These are phyloP conservation scores for Oscheius myriophilus DNA, from an alignment of 2,888 invertebrate genomes.

Conservation along the genomic window DNA sequence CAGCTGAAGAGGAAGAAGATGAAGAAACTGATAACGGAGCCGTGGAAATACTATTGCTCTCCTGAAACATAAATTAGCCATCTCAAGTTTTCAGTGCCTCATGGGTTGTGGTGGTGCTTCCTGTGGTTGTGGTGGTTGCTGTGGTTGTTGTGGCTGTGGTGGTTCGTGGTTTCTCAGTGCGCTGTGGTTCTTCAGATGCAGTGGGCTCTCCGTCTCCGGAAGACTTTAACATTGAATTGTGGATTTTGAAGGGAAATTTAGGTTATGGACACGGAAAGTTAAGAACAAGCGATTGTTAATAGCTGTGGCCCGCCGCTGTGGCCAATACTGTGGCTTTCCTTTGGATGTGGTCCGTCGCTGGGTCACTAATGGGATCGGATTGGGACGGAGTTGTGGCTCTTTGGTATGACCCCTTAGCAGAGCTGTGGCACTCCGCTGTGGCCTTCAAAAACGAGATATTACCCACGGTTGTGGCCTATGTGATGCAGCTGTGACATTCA, in stretches of 20 bases:
- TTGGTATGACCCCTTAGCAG: no score
- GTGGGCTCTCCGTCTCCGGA: conserved; percentile 14
- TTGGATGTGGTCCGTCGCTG: not conserved
- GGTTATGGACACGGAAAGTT: no score
- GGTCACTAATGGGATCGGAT: no score
- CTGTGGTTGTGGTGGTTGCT: not conserved
- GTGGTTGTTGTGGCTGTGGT: conserved; percentile 2
- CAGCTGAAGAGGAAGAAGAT: not conserved
- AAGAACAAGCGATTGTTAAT: no score
- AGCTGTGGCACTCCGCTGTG: no score
- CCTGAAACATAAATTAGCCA: not conserved
- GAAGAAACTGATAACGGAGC: not conserved
- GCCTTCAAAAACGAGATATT: no score
- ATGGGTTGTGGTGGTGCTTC: no score
- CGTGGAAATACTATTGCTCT: no score
- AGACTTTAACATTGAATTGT: conserved; percentile 15
- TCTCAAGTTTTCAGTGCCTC: no score
- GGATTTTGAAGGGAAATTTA: not conserved
- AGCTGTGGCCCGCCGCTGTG: not conserved
- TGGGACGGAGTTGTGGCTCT: no score
- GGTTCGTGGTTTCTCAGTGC: conserved; percentile 11
- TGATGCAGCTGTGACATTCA: no score
- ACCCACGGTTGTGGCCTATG: no score
- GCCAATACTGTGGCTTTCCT: not conserved
- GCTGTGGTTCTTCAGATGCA: conserved; percentile 1